A percentile compares a stretch with the other conserved stretches of the same genome.
These are phyloP conservation scores for Melieria omissa DNA, from an alignment of 2,888 invertebrate genomes.

Conservation along the genomic window DNA sequence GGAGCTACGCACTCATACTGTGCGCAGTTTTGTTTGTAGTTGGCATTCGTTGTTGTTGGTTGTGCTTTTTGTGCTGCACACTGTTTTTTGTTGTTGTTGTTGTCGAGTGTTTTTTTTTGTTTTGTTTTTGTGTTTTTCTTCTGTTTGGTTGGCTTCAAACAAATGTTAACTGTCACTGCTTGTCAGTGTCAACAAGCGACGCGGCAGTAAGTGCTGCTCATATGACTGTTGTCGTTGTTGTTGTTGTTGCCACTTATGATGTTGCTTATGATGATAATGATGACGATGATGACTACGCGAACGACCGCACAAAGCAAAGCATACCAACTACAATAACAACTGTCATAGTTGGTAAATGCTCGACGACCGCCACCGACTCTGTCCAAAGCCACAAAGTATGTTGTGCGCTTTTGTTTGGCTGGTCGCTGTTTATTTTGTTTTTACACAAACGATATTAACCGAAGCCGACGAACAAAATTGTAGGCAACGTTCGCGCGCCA, in stretches of 20 bases:
- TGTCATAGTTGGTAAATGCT: background rate
- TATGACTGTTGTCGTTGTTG: background rate
- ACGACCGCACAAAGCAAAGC: background rate
- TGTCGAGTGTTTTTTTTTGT: slow-evolving; percentile 11
- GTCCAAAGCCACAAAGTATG: slow-evolving; percentile 3
- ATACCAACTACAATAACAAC: background rate
- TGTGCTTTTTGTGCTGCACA: background rate
- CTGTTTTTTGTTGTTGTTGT: background rate
- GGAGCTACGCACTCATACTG: background rate
- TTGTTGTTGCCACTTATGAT: background rate
- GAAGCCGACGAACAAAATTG: no score
- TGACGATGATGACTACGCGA: background rate
- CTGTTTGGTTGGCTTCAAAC: slow-evolving; percentile 33
- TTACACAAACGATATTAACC: background rate
- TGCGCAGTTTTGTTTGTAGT: background rate
- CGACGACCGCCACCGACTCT: background rate
- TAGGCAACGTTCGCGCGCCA: slow-evolving; percentile 49
- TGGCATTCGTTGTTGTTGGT: background rate
- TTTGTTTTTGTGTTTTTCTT: background rate
- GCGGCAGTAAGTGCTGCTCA: background rate
- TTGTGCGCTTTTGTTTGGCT: background rate
- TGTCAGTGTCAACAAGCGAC: slow-evolving; percentile 50
- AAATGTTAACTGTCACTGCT: slow-evolving; percentile 56
- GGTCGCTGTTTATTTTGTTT: slow-evolving; percentile 1
- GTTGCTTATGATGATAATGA: no score